Evolutionary conservation across 2,888 invertebrate genomes (phyloP), one percentile per base, ranked within the genome.

Genomic region (Gnatocerus cornutus): DNA sequence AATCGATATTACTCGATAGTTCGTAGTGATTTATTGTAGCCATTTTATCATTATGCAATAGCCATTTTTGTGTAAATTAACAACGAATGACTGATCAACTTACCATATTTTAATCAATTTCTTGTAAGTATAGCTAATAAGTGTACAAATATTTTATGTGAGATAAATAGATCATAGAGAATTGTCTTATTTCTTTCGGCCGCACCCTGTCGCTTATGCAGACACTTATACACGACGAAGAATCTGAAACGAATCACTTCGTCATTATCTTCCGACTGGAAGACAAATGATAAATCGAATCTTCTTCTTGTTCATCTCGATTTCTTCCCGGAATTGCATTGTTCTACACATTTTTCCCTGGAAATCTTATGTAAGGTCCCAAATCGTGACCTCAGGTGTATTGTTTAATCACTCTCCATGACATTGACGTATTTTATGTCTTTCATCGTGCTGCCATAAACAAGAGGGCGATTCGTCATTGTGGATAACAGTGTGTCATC

Each of bases 31-130:
- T 21, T 56, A 56, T 64, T 37, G 39, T 64, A 65, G 55, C 45
- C 61, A 59, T 45, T 59, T 69, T 59, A 45, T 39, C 52, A 55
- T 48, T 69, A 55, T 58, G 41, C 56, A 66, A 67, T 67, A 71
- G 71, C 67, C 67, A 71, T 70, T 66, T 70, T 53, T 66, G 33
- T 71, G 63, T 68, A 68, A 63, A 59, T 45, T 67, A 56, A 71
- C 71, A 71, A 71, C 71, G 71, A 70, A 70, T 70, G 70, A 71
- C 71, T 71, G 71, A 71, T 58, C 64, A 66, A 45, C 66, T 59
- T 68, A 66, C 70, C 66, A 70, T 67, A 66, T 61, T 62, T 55
- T 55, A 50, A 41, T 68, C 56, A 55, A 27, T 68, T 21, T 56
- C 33, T 48, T 55, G 39, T 65, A 65, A 45, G 63, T 63, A 63